phyloP scores from a whole-genome alignment of 2,797 vertebrate species.

The Rhinoraja longicauda region DNA sequence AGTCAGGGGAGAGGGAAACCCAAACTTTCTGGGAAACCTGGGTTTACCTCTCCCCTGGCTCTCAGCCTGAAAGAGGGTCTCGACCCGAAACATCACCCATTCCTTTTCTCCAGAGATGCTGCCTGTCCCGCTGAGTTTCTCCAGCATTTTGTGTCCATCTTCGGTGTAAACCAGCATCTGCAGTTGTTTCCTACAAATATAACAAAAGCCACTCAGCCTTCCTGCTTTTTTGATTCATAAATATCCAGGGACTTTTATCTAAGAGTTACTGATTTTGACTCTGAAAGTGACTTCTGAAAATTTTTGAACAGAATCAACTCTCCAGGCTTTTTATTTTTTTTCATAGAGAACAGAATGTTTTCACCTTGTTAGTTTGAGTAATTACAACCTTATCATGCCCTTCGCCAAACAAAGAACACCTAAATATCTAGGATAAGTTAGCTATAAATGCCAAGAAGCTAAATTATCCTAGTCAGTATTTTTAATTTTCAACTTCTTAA shows the following conservation, averaged over 20 bases:
- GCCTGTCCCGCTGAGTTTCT: too few relatives aligned
- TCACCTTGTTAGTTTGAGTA: conserved; percentile 28
- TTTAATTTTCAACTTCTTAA: conserved; percentile 17
- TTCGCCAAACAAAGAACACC: background rate
- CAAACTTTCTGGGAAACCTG: too few relatives aligned
- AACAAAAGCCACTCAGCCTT: background rate
- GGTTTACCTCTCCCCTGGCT: too few relatives aligned
- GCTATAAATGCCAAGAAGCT: conserved; percentile 2
- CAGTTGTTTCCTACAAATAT: too few relatives aligned
- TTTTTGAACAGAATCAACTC: background rate
- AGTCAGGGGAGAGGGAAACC: too few relatives aligned
- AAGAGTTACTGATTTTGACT: background rate
- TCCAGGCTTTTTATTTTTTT: background rate
- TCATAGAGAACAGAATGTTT: background rate
- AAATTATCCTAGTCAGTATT: background rate
- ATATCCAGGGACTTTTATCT: background rate
- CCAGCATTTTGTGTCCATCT: too few relatives aligned
- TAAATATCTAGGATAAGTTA: background rate
- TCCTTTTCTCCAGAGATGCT: too few relatives aligned
- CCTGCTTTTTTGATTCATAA: background rate
- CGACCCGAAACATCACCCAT: too few relatives aligned
- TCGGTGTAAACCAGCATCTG: too few relatives aligned
- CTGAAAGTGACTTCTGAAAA: background rate
- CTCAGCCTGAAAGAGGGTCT: too few relatives aligned
- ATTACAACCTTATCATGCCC: conserved; percentile 8